These are phyloP conservation scores for Zoanthus sansibaricus DNA, from an alignment of 92 coral and sea anemone genomes.

Conservation along the genomic window DNA sequence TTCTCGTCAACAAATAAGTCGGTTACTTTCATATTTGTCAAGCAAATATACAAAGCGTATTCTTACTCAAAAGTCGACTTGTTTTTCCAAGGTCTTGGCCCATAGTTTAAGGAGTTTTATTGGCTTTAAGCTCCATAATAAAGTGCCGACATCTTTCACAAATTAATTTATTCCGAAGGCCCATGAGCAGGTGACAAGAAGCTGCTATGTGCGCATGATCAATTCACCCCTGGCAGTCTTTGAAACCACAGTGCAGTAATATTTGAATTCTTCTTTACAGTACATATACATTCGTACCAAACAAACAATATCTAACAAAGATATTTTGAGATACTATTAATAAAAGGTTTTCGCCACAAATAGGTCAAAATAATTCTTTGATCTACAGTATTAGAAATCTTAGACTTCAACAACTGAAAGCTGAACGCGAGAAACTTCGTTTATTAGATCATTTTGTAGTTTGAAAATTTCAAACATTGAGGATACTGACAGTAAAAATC, in stretches of 20 bases:
- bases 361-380: too few species aligned
- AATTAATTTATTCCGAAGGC: constrained; percentile 30
- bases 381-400: neutral
- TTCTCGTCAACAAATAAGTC: neutral
- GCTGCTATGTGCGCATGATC: constrained; percentile 28
- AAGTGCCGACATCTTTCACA: constrained; percentile 28
- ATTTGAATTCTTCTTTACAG: too few species aligned
- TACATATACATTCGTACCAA: too few species aligned
- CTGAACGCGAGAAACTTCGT: too few species aligned
- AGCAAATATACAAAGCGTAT: neutral
- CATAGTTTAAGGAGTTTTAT: constrained; percentile 62
- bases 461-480: too few species aligned
- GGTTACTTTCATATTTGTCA: neutral
- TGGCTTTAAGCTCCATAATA: neutral
- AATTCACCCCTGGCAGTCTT: neutral
- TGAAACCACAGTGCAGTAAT: too few species aligned
- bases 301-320: too few species aligned
- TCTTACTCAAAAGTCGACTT: constrained; percentile 87
- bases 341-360: too few species aligned
- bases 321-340: too few species aligned
- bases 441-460: too few species aligned
- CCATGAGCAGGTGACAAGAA: constrained; percentile 14
- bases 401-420: too few species aligned
- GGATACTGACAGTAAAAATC: too few species aligned
- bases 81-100: constrained; percentile 95